Conservation (phyloP, 2,113 vertebrate genomes). For the Sylvicapra grimmia region DNA sequence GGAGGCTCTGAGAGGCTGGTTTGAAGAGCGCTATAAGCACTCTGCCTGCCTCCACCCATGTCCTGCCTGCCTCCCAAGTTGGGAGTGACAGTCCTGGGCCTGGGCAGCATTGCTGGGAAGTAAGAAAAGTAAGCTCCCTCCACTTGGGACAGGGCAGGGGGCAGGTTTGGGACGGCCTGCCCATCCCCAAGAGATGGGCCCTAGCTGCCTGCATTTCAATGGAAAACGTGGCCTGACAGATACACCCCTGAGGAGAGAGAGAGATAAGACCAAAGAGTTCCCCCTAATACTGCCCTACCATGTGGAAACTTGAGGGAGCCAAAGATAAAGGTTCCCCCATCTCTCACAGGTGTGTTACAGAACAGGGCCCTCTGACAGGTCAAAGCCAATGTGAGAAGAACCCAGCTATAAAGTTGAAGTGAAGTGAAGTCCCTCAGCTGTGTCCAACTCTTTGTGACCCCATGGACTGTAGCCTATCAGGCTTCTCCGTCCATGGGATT, state of each 20-base stretch:
- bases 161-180: rapidly evolving
- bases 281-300: background rate
- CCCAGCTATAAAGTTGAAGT: background rate
- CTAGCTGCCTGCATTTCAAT: background rate
- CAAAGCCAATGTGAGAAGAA: background rate
- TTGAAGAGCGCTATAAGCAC: background rate
- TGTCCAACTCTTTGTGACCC: too few species aligned
- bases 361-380: background rate
- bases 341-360: background rate
- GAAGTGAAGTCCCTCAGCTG: too few species aligned
- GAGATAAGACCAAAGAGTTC: background rate
- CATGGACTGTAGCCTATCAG: too few species aligned
- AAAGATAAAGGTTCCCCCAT: background rate
- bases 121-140: background rate
- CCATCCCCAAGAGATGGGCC: background rate
- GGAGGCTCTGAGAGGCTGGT: background rate
- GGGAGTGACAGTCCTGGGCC: background rate
- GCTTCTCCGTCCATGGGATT: too few species aligned
- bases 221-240: background rate
- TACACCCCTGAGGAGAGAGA: background rate
- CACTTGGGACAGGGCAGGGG: rapidly evolving
- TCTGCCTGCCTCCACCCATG: too few species aligned
- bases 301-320: background rate
- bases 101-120: background rate
- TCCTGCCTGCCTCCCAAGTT: background rate